Percentiles rank a stretch among this genome's conserved stretches.
Evolutionary conservation across 2,797 vertebrate genomes (phyloP).

Genomic region (Gobio occitaniae): DNA sequence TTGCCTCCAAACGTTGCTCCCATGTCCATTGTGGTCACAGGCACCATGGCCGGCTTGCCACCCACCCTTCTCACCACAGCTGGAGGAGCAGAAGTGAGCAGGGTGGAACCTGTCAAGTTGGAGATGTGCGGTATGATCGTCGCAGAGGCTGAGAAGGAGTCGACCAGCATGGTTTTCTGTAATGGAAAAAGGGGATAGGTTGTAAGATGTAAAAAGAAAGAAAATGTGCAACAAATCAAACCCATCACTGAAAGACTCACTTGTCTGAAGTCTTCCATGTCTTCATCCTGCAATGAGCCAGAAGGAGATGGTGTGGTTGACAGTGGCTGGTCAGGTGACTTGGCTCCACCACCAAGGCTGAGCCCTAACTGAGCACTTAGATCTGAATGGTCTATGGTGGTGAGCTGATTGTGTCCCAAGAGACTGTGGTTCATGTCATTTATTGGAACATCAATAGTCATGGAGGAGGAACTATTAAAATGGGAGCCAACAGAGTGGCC

Average conservation of each 20-base stretch:
- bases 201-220: not conserved
- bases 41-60: conserved; percentile 50
- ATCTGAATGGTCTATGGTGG: conserved; percentile 94
- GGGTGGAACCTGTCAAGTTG: conserved; percentile 55
- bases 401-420: conserved; percentile 86
- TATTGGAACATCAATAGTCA: conserved; percentile 91
- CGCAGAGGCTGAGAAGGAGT: conserved; percentile 74
- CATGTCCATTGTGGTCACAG: conserved; percentile 59
- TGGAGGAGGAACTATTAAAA: conserved; percentile 88
- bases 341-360: conserved; percentile 82
- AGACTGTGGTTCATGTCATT: conserved; percentile 85
- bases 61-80: conserved; percentile 32
- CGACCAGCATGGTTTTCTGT: conserved; percentile 79
- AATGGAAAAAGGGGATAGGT: not conserved
- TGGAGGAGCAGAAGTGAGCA: conserved; percentile 60
- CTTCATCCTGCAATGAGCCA: conserved; percentile 87
- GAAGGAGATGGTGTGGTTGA: conserved; percentile 87
- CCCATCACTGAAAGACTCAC: conserved; percentile 66
- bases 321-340: conserved; percentile 84
- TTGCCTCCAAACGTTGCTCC: conserved; percentile 61
- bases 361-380: conserved; percentile 90
- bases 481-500: conserved; percentile 89
- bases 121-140: conserved; percentile 74
- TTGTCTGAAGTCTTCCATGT: conserved; percentile 88
- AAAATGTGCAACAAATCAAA: not conserved